Evolutionary conservation across 2,888 invertebrate species (phyloP).

Genomic region (Ceramica pisi): DNA sequence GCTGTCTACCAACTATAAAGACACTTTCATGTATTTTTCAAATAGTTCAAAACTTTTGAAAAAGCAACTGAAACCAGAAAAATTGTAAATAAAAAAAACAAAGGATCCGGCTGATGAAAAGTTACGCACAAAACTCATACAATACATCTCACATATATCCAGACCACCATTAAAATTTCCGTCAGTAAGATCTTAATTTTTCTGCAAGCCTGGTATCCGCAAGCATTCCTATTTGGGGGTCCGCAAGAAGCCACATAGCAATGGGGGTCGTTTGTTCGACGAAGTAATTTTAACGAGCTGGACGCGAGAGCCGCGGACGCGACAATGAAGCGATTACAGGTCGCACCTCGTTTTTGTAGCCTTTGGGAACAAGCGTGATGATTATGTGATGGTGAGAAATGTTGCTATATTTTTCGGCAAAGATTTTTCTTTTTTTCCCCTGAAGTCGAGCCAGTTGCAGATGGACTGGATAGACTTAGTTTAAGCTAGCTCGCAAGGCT

Average conservation of each 20-base stretch:
- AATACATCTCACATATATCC: constrained; percentile 1
- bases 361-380: constrained; percentile 44
- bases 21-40: no score
- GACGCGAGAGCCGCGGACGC: constrained; percentile 44
- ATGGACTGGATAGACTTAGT: not conserved
- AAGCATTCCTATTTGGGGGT: constrained; percentile 46
- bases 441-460: not conserved
- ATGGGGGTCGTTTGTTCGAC: constrained; percentile 34
- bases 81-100: constrained; percentile 9
- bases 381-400: constrained; percentile 13
- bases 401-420: not conserved
- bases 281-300: constrained; percentile 53
- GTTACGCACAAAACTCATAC: not conserved
- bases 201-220: constrained; percentile 24
- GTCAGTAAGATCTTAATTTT: constrained; percentile 51
- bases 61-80: not conserved
- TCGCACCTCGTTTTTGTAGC: constrained; percentile 68
- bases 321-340: constrained; percentile 71
- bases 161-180: constrained; percentile 16
- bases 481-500: not conserved
- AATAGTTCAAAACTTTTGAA: no score
- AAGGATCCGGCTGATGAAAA: not conserved
- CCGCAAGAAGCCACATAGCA: constrained; percentile 54
- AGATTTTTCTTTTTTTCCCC: not conserved
- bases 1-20: not conserved